phyloP scores from a whole-genome alignment of 2,797 vertebrate species.

The Onychomys arenicola region DNA sequence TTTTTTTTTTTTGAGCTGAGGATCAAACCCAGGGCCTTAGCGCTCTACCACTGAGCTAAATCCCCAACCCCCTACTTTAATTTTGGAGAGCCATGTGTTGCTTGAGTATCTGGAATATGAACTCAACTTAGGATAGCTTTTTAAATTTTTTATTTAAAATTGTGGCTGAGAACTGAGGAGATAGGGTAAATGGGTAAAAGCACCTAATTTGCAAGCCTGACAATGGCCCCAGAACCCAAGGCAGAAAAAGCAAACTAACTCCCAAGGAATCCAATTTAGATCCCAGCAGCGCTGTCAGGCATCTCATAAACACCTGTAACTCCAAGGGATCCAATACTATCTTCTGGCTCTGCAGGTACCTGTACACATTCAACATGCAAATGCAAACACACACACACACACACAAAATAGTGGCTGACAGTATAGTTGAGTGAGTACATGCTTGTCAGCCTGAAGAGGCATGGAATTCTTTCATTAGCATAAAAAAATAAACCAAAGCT shows the following conservation, averaged over 20 bases:
- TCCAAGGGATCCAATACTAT: background rate
- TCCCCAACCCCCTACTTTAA: too few species aligned
- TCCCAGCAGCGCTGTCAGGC: background rate
- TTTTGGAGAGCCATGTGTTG: conserved; percentile 28
- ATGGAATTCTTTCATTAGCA: background rate
- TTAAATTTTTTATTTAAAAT: background rate
- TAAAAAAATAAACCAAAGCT: background rate
- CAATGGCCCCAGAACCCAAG: background rate
- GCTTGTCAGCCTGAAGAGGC: background rate
- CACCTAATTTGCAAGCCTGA: background rate
- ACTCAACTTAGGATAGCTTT: background rate
- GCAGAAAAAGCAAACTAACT: background rate
- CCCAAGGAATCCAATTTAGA: background rate
- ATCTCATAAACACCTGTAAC: background rate
- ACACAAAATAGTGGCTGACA: background rate
- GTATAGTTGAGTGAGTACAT: background rate
- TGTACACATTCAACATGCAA: background rate
- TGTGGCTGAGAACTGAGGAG: background rate
- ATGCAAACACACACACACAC: background rate
- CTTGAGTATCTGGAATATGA: conserved; percentile 21
- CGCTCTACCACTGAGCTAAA: too few species aligned
- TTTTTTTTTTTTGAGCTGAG: too few species aligned
- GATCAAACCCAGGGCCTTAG: too few species aligned
- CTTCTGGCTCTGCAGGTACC: background rate
- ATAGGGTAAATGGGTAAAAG: background rate